Evolutionary conservation across 2,113 vertebrate species (phyloP).

Genomic region (Blennius ocellaris): DNA sequence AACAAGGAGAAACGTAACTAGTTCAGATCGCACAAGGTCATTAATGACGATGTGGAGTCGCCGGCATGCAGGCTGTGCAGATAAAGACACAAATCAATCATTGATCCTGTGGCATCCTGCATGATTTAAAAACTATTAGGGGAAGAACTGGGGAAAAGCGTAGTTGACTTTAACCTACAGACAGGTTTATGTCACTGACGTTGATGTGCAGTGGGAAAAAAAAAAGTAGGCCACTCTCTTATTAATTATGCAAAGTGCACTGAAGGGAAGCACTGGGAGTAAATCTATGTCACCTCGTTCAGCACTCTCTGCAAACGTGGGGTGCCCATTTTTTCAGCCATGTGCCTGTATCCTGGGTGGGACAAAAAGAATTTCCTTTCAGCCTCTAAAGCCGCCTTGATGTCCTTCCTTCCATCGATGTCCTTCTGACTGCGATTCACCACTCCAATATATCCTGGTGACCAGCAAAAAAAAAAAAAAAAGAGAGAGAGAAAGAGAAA

Average conservation of each 20-base stretch:
- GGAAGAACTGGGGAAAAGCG: constrained; percentile 21
- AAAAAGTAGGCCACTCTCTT: constrained; percentile 36
- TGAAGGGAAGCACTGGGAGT: constrained; percentile 13
- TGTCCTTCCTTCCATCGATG: constrained; percentile 90
- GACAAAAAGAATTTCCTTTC: constrained; percentile 88
- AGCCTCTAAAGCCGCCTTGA: constrained; percentile 87
- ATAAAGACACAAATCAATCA: neutral
- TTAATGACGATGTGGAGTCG: neutral
- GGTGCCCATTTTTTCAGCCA: constrained; percentile 89
- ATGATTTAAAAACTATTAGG: constrained; percentile 31
- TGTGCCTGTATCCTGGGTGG: constrained; percentile 85
- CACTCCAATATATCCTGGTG: constrained; percentile 88
- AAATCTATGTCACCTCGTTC: constrained; percentile 81
- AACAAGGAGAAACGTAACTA: constrained; percentile 6
- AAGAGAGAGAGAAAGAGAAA: too few species aligned
- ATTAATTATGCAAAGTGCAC: constrained; percentile 67
- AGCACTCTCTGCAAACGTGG: constrained; percentile 87
- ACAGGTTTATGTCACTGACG: constrained; percentile 28
- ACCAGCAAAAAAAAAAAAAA: neutral
- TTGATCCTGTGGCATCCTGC: neutral
- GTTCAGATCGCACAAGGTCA: neutral
- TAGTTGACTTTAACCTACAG: constrained; percentile 18
- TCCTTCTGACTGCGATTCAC: constrained; percentile 93
- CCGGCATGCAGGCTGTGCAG: neutral
- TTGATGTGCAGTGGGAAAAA: constrained; percentile 28